Percentiles rank a stretch among this genome's conserved stretches.
Evolutionary conservation across 1,140 invertebrate species (phyloP).

Genomic region (Drosophila nigromelanica): DNA sequence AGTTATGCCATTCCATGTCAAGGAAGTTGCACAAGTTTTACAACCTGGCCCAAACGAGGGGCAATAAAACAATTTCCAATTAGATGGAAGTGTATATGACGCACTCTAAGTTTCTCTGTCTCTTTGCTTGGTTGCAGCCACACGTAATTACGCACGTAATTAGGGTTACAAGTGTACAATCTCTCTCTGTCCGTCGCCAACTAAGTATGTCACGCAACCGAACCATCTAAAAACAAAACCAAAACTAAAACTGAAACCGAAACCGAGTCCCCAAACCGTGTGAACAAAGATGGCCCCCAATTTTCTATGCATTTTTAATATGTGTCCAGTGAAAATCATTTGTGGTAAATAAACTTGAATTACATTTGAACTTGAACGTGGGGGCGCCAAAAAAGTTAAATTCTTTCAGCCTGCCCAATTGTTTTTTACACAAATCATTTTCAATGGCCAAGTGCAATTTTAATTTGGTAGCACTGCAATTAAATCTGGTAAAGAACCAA

Average conservation of each 20-base stretch:
- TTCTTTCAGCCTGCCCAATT: conserved; percentile 26
- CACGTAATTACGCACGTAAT: conserved; percentile 63
- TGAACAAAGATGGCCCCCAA: conserved; percentile 23
- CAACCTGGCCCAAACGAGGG: conserved; percentile 28
- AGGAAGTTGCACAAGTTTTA: conserved; percentile 76
- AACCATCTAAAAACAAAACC: conserved; percentile 22
- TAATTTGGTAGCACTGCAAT: conserved; percentile 32
- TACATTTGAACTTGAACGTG: conserved; percentile 37
- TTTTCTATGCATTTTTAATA: conserved; percentile 31
- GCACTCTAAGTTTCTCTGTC: conserved; percentile 48
- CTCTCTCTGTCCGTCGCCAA: conserved; percentile 42
- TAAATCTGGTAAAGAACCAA: conserved; percentile 64
- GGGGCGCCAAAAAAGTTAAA: conserved; percentile 17
- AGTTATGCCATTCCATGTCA: conserved; percentile 2
- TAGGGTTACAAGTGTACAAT: conserved; percentile 62
- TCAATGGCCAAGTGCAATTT: conserved; percentile 70
- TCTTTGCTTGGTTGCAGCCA: conserved; percentile 12
- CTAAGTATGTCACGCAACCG: conserved; percentile 34
- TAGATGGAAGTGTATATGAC: conserved; percentile 59
- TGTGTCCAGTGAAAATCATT: conserved; percentile 13
- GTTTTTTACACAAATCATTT: conserved; percentile 42
- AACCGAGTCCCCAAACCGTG: conserved; percentile 13
- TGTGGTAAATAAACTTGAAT: conserved; percentile 43
- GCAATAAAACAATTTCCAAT: conserved; percentile 63
- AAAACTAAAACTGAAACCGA: neutral